phyloP scores from a whole-genome alignment of 2,888 invertebrate species.

The Hecatera dysodea region DNA sequence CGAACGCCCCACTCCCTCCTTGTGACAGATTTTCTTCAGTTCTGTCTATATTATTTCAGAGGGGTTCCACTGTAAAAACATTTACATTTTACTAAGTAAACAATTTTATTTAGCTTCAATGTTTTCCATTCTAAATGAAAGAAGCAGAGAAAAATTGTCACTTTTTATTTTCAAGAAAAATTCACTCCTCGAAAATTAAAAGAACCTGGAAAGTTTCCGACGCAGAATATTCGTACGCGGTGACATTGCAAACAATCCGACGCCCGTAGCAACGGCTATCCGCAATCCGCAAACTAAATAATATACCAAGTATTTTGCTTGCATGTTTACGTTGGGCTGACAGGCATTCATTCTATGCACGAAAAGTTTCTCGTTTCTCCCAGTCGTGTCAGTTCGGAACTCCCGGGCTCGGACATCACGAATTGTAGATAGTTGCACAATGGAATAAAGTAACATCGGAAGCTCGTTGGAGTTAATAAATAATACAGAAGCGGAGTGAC shows the following conservation, averaged over 20 bases:
- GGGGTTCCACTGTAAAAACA: slow-evolving; percentile 55
- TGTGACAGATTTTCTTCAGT: slow-evolving; percentile 70
- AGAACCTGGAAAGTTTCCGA: slow-evolving; percentile 45
- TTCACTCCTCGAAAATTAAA: slow-evolving; percentile 41
- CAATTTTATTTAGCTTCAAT: slow-evolving; percentile 52
- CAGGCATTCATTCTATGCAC: slow-evolving; percentile 90
- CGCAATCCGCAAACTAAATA: slow-evolving; percentile 79
- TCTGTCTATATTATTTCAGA: slow-evolving; percentile 63
- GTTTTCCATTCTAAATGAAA: slow-evolving; percentile 53
- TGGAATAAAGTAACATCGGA: slow-evolving; percentile 90
- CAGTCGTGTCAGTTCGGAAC: slow-evolving; percentile 87
- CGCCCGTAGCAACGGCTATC: slow-evolving; percentile 59
- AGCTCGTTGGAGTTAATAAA: slow-evolving; percentile 91
- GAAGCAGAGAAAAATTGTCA: slow-evolving; percentile 43
- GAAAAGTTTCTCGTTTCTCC: slow-evolving; percentile 88
- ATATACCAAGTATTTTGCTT: slow-evolving; percentile 83
- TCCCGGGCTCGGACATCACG: slow-evolving; percentile 86
- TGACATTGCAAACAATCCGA: slow-evolving; percentile 64
- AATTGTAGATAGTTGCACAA: slow-evolving; percentile 88
- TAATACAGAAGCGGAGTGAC: slow-evolving; percentile 88
- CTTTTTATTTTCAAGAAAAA: slow-evolving; percentile 48
- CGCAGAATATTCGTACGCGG: slow-evolving; percentile 51
- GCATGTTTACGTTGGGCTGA: slow-evolving; percentile 87
- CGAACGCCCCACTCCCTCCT: slow-evolving; percentile 68
- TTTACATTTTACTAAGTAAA: slow-evolving; percentile 54